Percentiles rank a stretch among this genome's conserved stretches.
Evolutionary conservation across 2,888 invertebrate species (phyloP).

Genomic region (Eupsilia transversa): DNA sequence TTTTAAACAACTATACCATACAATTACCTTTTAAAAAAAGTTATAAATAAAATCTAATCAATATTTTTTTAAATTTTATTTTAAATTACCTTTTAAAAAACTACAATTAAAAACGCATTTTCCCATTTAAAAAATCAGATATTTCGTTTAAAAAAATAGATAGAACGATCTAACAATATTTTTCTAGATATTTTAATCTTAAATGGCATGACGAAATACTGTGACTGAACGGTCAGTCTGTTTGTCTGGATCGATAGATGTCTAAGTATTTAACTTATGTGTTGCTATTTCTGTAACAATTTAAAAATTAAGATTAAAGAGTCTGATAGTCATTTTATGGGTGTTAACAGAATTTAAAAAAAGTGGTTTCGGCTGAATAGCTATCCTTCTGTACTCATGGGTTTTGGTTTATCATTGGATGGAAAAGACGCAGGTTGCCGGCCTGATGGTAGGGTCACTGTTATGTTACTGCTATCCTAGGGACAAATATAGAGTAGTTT

Average conservation of each 20-base stretch:
- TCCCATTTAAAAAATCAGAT: too few species aligned
- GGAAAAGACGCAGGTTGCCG: too few species aligned
- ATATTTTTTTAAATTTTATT: not conserved
- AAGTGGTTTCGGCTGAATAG: too few species aligned
- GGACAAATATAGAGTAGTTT: too few species aligned
- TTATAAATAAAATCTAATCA: not conserved
- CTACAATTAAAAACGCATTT: not conserved
- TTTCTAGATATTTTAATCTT: not conserved
- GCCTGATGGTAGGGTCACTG: too few species aligned
- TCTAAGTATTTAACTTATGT: slow-evolving; percentile 17
- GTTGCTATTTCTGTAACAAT: slow-evolving; percentile 42
- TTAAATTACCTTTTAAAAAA: not conserved
- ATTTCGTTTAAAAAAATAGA: not conserved
- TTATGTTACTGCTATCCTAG: too few species aligned
- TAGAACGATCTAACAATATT: not conserved
- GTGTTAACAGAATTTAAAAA: not conserved
- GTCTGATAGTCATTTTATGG: not conserved
- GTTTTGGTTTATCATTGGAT: too few species aligned
- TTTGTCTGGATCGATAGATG: slow-evolving; percentile 29
- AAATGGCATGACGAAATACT: slow-evolving; percentile 12
- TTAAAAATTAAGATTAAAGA: slow-evolving; percentile 33
- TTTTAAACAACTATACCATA: slow-evolving; percentile 31
- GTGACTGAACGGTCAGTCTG: slow-evolving; percentile 7
- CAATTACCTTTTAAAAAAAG: not conserved
- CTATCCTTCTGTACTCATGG: too few species aligned